A percentile compares a stretch with the other conserved stretches of the same genome.
These are phyloP conservation scores for Pandemis heparana DNA, from an alignment of 2,888 invertebrate species.

Conservation along the genomic window DNA sequence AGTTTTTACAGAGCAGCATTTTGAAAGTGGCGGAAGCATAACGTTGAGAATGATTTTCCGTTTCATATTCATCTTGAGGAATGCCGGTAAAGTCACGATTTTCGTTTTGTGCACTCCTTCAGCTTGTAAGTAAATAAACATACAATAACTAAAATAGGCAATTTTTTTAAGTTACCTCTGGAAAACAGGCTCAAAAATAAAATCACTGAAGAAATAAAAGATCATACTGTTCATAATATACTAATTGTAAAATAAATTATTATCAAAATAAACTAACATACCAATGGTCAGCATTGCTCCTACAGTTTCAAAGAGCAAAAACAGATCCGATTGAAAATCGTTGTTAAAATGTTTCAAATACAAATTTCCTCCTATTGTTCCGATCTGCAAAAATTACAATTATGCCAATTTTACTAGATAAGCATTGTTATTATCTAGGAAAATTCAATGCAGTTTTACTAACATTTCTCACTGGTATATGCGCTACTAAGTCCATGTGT, in stretches of 20 bases:
- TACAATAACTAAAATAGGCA: not conserved
- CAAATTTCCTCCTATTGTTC: constrained; percentile 89
- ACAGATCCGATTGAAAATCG: constrained; percentile 90
- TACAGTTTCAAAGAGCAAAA: constrained; percentile 76
- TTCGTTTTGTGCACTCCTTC: constrained; percentile 44
- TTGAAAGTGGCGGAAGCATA: constrained; percentile 79
- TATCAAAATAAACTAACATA: constrained; percentile 49
- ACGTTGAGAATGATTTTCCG: constrained; percentile 83
- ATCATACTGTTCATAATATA: no score
- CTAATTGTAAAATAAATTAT: not conserved
- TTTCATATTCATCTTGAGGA: constrained; percentile 73
- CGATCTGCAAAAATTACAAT: constrained; percentile 74
- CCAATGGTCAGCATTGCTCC: constrained; percentile 67
- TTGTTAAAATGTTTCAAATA: constrained; percentile 87
- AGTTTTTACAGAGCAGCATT: constrained; percentile 81
- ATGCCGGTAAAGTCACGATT: constrained; percentile 68
- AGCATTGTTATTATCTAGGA: not conserved
- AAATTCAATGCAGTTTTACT: constrained; percentile 50
- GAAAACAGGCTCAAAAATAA: not conserved
- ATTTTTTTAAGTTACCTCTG: not conserved
- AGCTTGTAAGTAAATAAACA: constrained; percentile 42
- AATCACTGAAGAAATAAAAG: not conserved
- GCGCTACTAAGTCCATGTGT: constrained; percentile 88
- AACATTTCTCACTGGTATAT: constrained; percentile 90
- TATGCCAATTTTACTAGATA: no score